phyloP scores from a whole-genome alignment of 2,888 invertebrate genomes.

The Oligia strigilis region DNA sequence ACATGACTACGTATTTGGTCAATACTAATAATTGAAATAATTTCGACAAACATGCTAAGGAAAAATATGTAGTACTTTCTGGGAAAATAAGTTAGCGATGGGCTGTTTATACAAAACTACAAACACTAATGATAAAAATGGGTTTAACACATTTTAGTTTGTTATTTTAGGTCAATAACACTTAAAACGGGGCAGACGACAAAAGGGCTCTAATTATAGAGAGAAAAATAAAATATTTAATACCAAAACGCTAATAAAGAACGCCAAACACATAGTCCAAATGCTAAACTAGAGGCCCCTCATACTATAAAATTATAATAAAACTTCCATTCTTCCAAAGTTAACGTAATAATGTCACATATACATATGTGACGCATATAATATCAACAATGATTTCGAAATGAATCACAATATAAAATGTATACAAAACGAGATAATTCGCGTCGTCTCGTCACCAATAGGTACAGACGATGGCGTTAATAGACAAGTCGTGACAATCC shows the following conservation, averaged over 20 bases:
- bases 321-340: conserved; percentile 19
- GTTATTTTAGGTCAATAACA: conserved; percentile 12
- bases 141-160: not conserved
- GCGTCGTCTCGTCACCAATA: conserved; percentile 27
- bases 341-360: conserved; percentile 22
- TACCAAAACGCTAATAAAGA: not conserved
- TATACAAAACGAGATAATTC: conserved; percentile 47
- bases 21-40: too few relatives aligned
- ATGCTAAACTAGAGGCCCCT: not conserved
- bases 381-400: conserved; percentile 41
- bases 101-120: not conserved
- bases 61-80: too few relatives aligned
- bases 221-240: conserved; percentile 6
- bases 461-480: conserved; percentile 54
- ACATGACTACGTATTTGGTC: too few relatives aligned
- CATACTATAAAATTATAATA: not conserved
- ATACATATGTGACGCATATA: conserved; percentile 29
- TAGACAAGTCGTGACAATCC: conserved; percentile 67
- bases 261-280: not conserved
- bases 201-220: conserved; percentile 1
- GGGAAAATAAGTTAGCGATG: conserved; percentile 21
- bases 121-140: conserved; percentile 11
- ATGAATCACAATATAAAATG: conserved; percentile 47
- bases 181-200: not conserved
- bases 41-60: too few relatives aligned